A percentile compares a stretch with the other conserved stretches of the same genome.
Conservation (phyloP, 2,797 vertebrate genomes). For the Brotula barbata region DNA sequence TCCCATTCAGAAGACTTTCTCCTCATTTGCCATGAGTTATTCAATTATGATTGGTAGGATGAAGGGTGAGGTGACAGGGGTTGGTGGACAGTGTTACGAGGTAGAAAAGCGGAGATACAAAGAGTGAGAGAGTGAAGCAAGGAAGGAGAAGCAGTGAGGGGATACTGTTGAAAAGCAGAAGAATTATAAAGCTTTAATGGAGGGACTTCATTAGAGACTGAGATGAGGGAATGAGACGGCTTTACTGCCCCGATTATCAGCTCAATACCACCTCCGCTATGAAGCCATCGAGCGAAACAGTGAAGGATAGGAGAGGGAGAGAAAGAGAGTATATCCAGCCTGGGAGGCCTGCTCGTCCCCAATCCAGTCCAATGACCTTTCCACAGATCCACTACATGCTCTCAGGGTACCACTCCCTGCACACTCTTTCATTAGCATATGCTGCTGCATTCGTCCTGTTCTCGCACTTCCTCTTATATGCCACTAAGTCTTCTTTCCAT, state of each 20-base stretch:
- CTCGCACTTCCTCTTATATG: neutral
- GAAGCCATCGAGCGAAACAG: slow-evolving; percentile 37
- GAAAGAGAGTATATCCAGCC: slow-evolving; percentile 43
- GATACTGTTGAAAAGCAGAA: slow-evolving; percentile 46
- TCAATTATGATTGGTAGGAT: slow-evolving; percentile 72
- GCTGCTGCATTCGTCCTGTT: slow-evolving; percentile 34
- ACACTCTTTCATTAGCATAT: slow-evolving; percentile 69
- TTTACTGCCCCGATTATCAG: slow-evolving; percentile 73
- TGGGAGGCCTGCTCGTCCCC: slow-evolving; percentile 66
- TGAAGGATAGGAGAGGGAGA: slow-evolving; percentile 4
- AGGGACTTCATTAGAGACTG: slow-evolving; percentile 74
- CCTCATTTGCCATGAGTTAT: slow-evolving; percentile 71
- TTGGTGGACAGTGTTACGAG: slow-evolving; percentile 5
- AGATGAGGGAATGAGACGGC: slow-evolving; percentile 71
- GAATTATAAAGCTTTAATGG: slow-evolving; percentile 76
- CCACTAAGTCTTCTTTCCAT: neutral
- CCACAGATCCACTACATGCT: slow-evolving; percentile 60
- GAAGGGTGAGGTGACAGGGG: slow-evolving; percentile 24
- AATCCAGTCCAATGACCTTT: slow-evolving; percentile 74
- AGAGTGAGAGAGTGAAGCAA: neutral
- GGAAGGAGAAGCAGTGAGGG: neutral
- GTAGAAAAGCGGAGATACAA: neutral
- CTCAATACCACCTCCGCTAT: slow-evolving; percentile 57
- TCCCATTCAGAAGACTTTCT: slow-evolving; percentile 71
- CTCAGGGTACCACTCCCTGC: slow-evolving; percentile 58